Evolutionary conservation across 2,888 invertebrate species (phyloP).

Genomic region (Scaptomyza parva): DNA sequence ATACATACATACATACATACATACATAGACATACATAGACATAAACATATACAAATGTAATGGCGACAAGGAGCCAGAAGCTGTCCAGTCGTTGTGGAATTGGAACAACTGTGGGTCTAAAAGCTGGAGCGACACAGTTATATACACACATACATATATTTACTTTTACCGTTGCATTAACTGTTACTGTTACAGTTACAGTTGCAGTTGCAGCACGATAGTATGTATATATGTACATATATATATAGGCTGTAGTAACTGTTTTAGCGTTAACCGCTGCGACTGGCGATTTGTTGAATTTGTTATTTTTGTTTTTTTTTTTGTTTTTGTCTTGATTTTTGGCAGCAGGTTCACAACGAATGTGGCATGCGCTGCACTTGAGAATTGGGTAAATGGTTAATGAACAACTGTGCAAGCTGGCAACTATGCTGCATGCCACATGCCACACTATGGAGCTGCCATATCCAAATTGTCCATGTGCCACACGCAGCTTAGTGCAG

Average conservation of each 20-base stretch:
- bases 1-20: neutral
- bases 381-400: slow-evolving; percentile 31
- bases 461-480: slow-evolving; percentile 60
- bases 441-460: slow-evolving; percentile 38
- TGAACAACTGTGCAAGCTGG: slow-evolving; percentile 16
- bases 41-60: neutral
- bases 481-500: slow-evolving; percentile 63
- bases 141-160: slow-evolving; percentile 7
- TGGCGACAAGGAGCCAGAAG: slow-evolving; percentile 19
- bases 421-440: slow-evolving; percentile 38
- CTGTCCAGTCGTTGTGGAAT: slow-evolving; percentile 35
- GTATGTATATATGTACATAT: neutral
- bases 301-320: slow-evolving; percentile 15
- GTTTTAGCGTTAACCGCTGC: slow-evolving; percentile 37
- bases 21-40: neutral
- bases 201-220: slow-evolving; percentile 23
- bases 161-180: slow-evolving; percentile 3
- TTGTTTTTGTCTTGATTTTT: slow-evolving; percentile 22
- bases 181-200: slow-evolving; percentile 25
- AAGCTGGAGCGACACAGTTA: slow-evolving; percentile 27
- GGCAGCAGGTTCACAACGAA: slow-evolving; percentile 71
- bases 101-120: slow-evolving; percentile 45
- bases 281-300: slow-evolving; percentile 55
- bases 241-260: slow-evolving; percentile 17
- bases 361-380: slow-evolving; percentile 63